Conservation (phyloP, 1,140 invertebrate genomes). For the Drosophila lowei region DNA sequence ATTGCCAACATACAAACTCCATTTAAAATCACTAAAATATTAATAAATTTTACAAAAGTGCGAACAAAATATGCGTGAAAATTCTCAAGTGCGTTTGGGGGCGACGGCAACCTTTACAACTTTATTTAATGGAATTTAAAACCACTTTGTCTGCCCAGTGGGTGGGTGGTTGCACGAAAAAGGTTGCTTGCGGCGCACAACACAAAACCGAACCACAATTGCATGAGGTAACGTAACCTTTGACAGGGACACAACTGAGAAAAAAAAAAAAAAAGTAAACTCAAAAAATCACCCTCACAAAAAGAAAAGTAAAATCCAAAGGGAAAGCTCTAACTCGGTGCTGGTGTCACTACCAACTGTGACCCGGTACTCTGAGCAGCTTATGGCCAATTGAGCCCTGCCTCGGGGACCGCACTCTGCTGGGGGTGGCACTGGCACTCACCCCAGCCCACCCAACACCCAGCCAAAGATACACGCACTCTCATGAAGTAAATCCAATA, state of each 20-base stretch:
- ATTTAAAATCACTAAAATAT: constrained; percentile 82
- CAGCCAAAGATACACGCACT: background rate
- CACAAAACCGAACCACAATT: constrained; percentile 60
- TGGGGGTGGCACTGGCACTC: constrained; percentile 21
- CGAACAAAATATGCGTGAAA: constrained; percentile 82
- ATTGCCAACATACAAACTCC: constrained; percentile 69
- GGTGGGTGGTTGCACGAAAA: constrained; percentile 41
- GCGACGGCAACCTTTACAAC: constrained; percentile 75
- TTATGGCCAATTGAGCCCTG: constrained; percentile 76
- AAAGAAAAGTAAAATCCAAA: constrained; percentile 34
- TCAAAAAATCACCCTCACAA: constrained; percentile 27
- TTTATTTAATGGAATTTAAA: constrained; percentile 83
- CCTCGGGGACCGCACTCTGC: constrained; percentile 18
- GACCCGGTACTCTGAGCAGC: constrained; percentile 57
- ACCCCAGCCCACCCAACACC: background rate
- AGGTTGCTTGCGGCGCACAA: constrained; percentile 62
- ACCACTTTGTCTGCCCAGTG: constrained; percentile 69
- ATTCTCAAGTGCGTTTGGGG: constrained; percentile 54
- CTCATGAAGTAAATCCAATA: constrained; percentile 68
- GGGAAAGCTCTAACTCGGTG: constrained; percentile 59
- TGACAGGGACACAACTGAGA: constrained; percentile 49
- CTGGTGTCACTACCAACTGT: constrained; percentile 79
- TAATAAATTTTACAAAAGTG: constrained; percentile 82
- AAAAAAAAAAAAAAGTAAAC: constrained; percentile 24
- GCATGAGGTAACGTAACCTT: constrained; percentile 70